Evolutionary conservation across 2,888 invertebrate genomes (phyloP).

Genomic region (Drosophila lacicola): DNA sequence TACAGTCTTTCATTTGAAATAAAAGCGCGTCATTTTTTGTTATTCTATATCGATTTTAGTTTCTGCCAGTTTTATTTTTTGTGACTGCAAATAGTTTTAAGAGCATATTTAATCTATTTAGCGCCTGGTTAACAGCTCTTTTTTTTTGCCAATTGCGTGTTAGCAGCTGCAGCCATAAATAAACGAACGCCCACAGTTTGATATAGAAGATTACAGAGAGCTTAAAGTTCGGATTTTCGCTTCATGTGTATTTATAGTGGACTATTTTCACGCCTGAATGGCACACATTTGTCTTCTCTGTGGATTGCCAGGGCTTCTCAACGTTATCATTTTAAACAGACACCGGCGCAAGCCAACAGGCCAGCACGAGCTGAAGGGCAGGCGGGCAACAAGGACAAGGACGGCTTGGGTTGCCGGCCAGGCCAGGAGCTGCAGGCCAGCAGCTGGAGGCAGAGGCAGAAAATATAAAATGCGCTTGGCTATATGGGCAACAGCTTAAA

Average conservation of each 20-base stretch:
- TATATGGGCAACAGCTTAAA: constrained; percentile 44
- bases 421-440: not conserved
- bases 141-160: constrained; percentile 14
- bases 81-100: constrained; percentile 2
- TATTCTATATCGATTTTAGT: constrained; percentile 27
- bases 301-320: constrained; percentile 59
- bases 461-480: constrained; percentile 68
- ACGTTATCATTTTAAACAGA: constrained; percentile 78
- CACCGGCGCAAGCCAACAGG: constrained; percentile 44
- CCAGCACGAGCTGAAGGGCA: constrained; percentile 13
- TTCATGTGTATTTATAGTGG: constrained; percentile 71
- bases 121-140: constrained; percentile 12
- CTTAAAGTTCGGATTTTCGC: constrained; percentile 51
- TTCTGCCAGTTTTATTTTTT: not conserved
- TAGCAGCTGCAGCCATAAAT: constrained; percentile 60
- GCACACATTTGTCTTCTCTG: constrained; percentile 74
- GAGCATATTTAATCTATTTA: constrained; percentile 18
- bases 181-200: constrained; percentile 51
- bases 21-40: not conserved
- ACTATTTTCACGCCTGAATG: constrained; percentile 79
- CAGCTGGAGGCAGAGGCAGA: constrained; percentile 23
- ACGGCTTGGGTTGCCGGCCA: constrained; percentile 18
- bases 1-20: constrained; percentile 13
- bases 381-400: constrained; percentile 38
- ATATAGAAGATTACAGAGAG: constrained; percentile 57